Evolutionary conservation across 2,113 vertebrate species (phyloP).

Genomic region (Nyctereutes procyonoides): DNA sequence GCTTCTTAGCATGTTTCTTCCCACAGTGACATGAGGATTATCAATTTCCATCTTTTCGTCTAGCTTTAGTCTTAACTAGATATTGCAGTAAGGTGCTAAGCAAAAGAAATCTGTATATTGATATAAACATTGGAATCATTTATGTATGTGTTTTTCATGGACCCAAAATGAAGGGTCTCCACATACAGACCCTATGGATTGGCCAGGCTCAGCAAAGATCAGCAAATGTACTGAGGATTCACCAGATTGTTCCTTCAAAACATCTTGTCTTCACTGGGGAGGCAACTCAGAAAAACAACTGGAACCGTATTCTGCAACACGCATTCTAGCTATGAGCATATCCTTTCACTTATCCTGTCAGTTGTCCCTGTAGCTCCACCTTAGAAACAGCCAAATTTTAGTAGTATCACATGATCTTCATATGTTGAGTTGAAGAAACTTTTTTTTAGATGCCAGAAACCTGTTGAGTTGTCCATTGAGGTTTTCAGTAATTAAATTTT

Average conservation of each 20-base stretch:
- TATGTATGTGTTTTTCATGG: not conserved
- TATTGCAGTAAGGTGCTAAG: not conserved
- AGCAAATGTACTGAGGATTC: not conserved
- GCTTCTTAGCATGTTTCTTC: not conserved
- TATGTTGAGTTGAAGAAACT: not conserved
- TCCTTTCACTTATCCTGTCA: not conserved
- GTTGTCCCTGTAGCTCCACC: not conserved
- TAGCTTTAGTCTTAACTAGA: not conserved
- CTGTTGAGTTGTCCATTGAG: not conserved
- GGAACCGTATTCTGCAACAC: too few relatives aligned
- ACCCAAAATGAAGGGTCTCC: not conserved
- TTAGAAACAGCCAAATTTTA: not conserved
- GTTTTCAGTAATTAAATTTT: not conserved
- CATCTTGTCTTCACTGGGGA: conserved; percentile 4
- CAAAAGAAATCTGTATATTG: not conserved
- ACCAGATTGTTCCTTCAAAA: not conserved
- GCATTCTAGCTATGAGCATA: not conserved
- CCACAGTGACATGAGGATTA: not conserved
- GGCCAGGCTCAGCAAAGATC: not conserved
- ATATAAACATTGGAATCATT: not conserved
- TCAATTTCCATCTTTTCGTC: not conserved
- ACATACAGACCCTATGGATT: not conserved
- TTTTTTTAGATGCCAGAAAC: not conserved
- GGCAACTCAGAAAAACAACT: not conserved
- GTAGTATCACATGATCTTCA: not conserved